phyloP scores from a whole-genome alignment of 2,797 vertebrate species.

The Moxostoma hubbsi region DNA sequence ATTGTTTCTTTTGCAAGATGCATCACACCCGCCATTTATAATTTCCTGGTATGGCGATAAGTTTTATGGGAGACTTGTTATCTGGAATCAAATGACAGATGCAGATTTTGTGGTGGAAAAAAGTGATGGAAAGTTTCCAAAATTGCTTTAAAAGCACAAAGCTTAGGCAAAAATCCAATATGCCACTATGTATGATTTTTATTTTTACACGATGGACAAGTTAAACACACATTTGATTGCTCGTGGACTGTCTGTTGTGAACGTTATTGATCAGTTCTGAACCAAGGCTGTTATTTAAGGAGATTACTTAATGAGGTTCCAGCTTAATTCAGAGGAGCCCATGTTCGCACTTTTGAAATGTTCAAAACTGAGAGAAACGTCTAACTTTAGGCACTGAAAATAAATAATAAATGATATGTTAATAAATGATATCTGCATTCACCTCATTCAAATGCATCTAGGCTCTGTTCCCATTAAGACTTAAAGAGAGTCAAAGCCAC shows the following conservation, averaged over 20 bases:
- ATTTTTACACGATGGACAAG: background rate
- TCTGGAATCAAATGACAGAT: background rate
- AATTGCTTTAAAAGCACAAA: background rate
- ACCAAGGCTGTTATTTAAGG: slow-evolving; percentile 2
- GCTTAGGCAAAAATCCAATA: background rate
- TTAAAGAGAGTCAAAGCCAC: slow-evolving; percentile 31
- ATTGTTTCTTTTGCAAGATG: slow-evolving; percentile 20
- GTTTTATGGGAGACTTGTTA: background rate
- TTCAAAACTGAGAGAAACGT: too few relatives aligned
- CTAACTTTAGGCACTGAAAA: too few relatives aligned
- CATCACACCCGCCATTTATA: slow-evolving; percentile 6
- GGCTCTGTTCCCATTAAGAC: slow-evolving; percentile 18
- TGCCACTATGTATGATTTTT: background rate
- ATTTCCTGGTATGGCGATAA: background rate
- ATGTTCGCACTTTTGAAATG: too few relatives aligned
- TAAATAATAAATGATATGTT: too few relatives aligned
- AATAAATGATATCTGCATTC: too few relatives aligned
- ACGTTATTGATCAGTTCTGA: slow-evolving; percentile 41
- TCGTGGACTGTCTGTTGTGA: slow-evolving; percentile 13
- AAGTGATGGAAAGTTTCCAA: background rate
- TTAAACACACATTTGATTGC: slow-evolving; percentile 14
- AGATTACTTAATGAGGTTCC: background rate
- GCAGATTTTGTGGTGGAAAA: slow-evolving; percentile 31
- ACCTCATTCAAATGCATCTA: slow-evolving; percentile 46
- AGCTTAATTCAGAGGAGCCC: background rate